Base-by-base conservation (phyloP, 2,888 invertebrate species). In the Chelonus formosanus region DNA sequence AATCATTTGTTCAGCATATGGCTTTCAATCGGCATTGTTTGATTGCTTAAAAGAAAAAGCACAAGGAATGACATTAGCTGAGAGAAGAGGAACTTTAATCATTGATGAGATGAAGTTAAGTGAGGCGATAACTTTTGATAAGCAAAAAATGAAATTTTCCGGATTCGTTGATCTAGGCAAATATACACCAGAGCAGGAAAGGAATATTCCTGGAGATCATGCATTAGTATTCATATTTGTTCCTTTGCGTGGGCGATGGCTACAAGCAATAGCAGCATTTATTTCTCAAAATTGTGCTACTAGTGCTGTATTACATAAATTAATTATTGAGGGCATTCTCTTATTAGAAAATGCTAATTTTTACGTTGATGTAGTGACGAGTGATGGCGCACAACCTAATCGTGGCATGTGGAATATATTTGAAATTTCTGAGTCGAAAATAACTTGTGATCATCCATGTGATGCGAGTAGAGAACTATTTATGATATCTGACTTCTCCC, bases 201-300 rank as follows among this genome's bases (percentile, higher is more conserved):
- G 52, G 3, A 32, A 20, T 8, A 31, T 52, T 52, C 6, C 52
- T 31, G 52, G 32, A 31, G 52, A 52, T 52, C 52, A 34, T 7
- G 52, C 52, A 32, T 31, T 52, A 4, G 52, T 52, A 31, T 52
- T 52, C 7, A 52, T 52, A 7, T 52, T 52, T 32, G 32, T 52
- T 32, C 52, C 34, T 20, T 52, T 32, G 7, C 52, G 34, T 8
- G 34, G 52, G 31, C 10, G 6, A 8, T 52, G 31, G 20, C 7
- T 31, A 32, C 52, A 52, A 52, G 7, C 52, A 32, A 31, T 52
- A 32, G 52, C 31, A 20, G 10, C 31, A 4, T 32, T 52, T 7
- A 52, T 52, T 3, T 32, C 34, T 31, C 10, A 34, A 52, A 52
- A 52, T 32, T 52, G 32, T 52, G 6, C 31, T 8, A 52, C 52